These are phyloP conservation scores for Thecocarcelia acutangulata DNA, from an alignment of 2,888 invertebrate species.

Conservation along the genomic window DNA sequence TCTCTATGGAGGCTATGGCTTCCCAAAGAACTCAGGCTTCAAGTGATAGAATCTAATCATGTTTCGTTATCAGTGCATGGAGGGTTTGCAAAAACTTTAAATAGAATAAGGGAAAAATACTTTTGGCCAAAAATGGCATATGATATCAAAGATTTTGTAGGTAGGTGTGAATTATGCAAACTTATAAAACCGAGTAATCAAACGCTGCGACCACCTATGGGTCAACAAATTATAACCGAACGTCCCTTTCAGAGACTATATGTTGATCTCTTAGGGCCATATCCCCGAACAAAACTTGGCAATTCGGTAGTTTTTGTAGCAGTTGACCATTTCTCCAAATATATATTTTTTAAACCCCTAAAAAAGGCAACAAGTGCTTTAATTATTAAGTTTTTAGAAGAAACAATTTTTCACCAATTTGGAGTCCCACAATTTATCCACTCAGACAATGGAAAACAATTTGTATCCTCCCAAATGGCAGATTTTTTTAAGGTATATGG, in stretches of 20 bases:
- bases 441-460: neutral
- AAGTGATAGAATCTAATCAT: neutral
- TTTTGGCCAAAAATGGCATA: too few relatives aligned
- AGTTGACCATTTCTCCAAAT: too few relatives aligned
- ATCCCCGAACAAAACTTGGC: neutral
- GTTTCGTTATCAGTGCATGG: neutral
- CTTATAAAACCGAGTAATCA: neutral
- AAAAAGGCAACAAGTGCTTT: neutral
- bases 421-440: neutral
- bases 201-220: neutral
- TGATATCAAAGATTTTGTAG: neutral
- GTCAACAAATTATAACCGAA: neutral
- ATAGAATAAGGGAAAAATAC: neutral
- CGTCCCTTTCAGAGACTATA: slow-evolving; percentile 5
- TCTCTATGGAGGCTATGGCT: neutral
- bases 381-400: neutral
- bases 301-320: too few relatives aligned
- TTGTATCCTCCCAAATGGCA: slow-evolving; percentile 32
- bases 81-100: neutral
- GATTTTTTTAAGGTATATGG: slow-evolving; percentile 61
- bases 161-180: neutral
- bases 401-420: neutral
- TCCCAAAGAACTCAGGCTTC: neutral
- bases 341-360: neutral
- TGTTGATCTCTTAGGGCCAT: neutral